These are phyloP conservation scores for Troides helena DNA, from an alignment of 2,888 invertebrate genomes.

Conservation along the genomic window DNA sequence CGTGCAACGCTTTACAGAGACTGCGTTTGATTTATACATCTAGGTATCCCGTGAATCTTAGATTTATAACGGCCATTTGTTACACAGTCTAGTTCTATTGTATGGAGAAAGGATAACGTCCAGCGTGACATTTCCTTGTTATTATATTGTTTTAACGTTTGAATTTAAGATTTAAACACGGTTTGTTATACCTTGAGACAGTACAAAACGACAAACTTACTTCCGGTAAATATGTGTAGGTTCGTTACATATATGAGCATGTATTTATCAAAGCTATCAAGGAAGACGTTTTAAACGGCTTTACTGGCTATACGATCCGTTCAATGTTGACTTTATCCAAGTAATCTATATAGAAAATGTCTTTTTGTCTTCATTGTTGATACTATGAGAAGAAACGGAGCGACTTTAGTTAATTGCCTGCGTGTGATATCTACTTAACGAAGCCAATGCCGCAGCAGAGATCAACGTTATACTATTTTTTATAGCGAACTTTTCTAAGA, in stretches of 20 bases:
- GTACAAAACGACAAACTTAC: too few species aligned
- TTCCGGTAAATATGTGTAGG: too few species aligned
- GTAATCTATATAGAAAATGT: background rate
- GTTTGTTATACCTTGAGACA: background rate
- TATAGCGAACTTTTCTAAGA: conserved; percentile 17
- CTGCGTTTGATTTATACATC: conserved; percentile 47
- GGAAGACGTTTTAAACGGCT: too few species aligned
- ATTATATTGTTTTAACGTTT: background rate
- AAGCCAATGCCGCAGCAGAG: conserved; percentile 8
- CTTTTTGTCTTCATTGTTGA: conserved; percentile 16
- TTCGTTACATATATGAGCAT: too few species aligned
- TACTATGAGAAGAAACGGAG: conserved; percentile 7
- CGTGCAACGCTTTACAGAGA: conserved; percentile 44
- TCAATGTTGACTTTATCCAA: background rate
- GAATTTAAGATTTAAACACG: background rate
- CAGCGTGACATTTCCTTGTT: conserved; percentile 17
- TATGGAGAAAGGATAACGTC: conserved; percentile 1
- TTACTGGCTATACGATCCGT: too few species aligned
- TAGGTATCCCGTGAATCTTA: conserved; percentile 29
- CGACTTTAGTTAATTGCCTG: conserved; percentile 10
- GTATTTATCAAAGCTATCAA: too few species aligned
- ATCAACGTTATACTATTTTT: conserved; percentile 16
- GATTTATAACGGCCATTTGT: conserved; percentile 24
- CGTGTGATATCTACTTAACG: conserved; percentile 25
- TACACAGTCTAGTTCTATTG: conserved; percentile 22